Percentiles rank a stretch among this genome's conserved stretches.
These are phyloP conservation scores for Ceratina japonica DNA, from an alignment of 1,140 invertebrate species.

Conservation along the genomic window DNA sequence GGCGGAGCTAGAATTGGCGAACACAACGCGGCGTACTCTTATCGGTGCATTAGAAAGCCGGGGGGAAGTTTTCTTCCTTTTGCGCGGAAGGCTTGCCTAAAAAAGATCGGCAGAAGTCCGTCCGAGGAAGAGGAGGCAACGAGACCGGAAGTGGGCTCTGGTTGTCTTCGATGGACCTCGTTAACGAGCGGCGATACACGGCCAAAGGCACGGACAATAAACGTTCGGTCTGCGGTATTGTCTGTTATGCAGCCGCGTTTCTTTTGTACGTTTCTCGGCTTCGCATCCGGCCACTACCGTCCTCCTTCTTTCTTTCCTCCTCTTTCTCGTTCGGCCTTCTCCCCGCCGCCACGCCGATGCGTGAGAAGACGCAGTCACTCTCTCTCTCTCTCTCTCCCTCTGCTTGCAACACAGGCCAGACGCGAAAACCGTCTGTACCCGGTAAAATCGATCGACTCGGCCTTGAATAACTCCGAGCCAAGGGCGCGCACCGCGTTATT, in stretches of 20 bases:
- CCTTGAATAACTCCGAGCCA: slow-evolving; percentile 21
- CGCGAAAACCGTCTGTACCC: slow-evolving; percentile 2
- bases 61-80: no score
- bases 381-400: neutral
- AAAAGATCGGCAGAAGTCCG: no score
- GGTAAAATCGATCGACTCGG: slow-evolving; percentile 22
- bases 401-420: neutral
- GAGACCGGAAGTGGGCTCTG: slow-evolving; percentile 47
- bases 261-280: slow-evolving; percentile 60
- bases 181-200: slow-evolving; percentile 46
- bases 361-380: slow-evolving; percentile 61
- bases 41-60: no score
- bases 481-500: slow-evolving; percentile 3
- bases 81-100: no score
- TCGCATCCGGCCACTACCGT: slow-evolving; percentile 58
- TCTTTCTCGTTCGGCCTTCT: neutral
- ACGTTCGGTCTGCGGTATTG: slow-evolving; percentile 45
- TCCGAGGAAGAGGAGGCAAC: slow-evolving; percentile 5
- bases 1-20: no score
- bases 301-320: slow-evolving; percentile 15
- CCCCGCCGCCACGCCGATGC: slow-evolving; percentile 28
- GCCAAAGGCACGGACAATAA: slow-evolving; percentile 52
- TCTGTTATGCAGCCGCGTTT: slow-evolving; percentile 51
- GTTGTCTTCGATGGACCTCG: slow-evolving; percentile 52
- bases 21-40: no score